Base-by-base conservation (phyloP, 2,888 invertebrate species). In the Drosophila birchii region DNA sequence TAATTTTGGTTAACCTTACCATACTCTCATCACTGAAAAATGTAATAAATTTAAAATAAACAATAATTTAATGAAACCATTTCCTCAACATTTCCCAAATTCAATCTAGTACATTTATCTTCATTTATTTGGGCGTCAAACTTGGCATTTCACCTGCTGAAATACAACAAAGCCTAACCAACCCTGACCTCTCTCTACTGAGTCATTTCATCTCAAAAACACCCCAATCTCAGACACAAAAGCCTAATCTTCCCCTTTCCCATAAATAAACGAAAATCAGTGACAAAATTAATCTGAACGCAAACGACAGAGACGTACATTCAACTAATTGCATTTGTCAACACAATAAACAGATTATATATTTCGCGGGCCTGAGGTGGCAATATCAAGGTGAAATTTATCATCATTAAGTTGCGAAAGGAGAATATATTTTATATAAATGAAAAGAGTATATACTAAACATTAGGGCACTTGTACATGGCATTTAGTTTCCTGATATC, bases 401-500 rank as follows among this genome's bases (percentile, higher is more conserved):
- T 88, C 88, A 72, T 86, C 80, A 74, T 86, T 82, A 82, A 41
- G 38, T 63, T 74, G 34, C 12, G 34, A 34, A 12, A 20, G 23
- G 16, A 34, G 14, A 23, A 20, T n/a, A 43, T 12, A 5, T 16
- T 11, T 7, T 3, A n/a, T 18, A 3, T 16, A 34, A 7, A 60
- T 16, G 7, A 4, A 9, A 12, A 14, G 38, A 39, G 45, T 20
- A 1, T 23, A 6, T 12, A 2, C 29, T 39, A 20, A 18, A 20
- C 45, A 8, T 6, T 36, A 11, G 79, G 79, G 38, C 86, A 88
- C 41, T 71, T 79, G 62, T 92, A 93, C 92, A 92, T 92, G 0
- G 66, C 55, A 61, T 91, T 91, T 5, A 91, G 45, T 43, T 90
- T 90, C 8, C 79, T 76, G 11, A 91, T 90, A 78, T 92, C 92